Base-by-base conservation (phyloP, 2,888 invertebrate species). In the Pheosia tremula region DNA sequence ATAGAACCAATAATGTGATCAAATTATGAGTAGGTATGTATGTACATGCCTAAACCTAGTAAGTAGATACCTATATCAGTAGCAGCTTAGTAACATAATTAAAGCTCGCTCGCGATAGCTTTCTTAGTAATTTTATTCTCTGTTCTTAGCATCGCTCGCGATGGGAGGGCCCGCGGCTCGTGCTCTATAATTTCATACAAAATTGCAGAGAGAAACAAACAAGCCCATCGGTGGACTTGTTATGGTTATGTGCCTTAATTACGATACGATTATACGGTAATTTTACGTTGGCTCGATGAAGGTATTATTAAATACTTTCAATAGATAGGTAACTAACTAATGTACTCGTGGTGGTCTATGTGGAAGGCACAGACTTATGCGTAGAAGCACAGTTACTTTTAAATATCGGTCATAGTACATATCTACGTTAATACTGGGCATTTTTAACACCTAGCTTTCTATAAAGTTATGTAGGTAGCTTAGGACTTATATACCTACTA, bases 171-270 rank as follows among this genome's bases (percentile, higher is more conserved):
- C 50, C 36, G 56, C 50, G 56, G 39, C 60, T 24, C 60, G 59
- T 57, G 68, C 72, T 75, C 76, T 80, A 69, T 81, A 81, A 81
- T 81, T 81, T 80, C 59, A 55, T 59, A 69, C 65, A 68, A 74
- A 78, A 80, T 81, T 81, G 72, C 75, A 64, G 73, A 73, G 69
- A 79, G 76, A 80, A 81, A 81, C 81, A 80, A 81, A 81, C 81
- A 81, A 69, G 59, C 60, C 68, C 69, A 50, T 50, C 38, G 50
- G 13, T 58, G 24, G 39, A 57, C 47, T 77, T 60, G 73, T 73
- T 72, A 71, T 64, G 57, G 64, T 69, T 71, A 66, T 67, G 70
- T 61, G 58, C 68, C 64, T 57, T 77, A 78, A 78, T 78, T 75
- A 71, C 56, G 38, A 61, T 50, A 53, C 59, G 64, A 67, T 75